phyloP scores from a whole-genome alignment of 2,888 invertebrate genomes.

The Eristalis arbustorum region DNA sequence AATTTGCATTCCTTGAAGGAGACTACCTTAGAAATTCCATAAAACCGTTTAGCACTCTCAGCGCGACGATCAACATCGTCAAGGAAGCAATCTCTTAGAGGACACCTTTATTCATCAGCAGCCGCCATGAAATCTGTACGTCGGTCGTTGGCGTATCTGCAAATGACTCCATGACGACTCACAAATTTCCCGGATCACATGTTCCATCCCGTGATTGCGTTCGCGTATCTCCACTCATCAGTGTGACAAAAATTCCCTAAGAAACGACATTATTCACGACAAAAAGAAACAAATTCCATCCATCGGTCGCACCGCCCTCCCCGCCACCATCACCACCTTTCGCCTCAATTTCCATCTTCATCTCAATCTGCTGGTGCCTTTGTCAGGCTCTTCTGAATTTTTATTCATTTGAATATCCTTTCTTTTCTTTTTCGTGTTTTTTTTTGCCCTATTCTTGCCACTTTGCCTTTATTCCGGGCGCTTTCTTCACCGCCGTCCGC shows the following conservation, averaged over 20 bases:
- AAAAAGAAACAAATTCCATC: conserved; percentile 7
- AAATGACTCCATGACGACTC: conserved; percentile 19
- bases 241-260: conserved; percentile 14
- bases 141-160: neutral
- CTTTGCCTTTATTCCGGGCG: conserved; percentile 9
- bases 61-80: neutral
- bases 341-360: neutral
- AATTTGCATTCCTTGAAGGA: neutral
- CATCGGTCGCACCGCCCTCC: neutral
- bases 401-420: conserved; percentile 58
- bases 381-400: conserved; percentile 33
- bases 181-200: conserved; percentile 27
- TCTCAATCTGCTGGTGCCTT: conserved; percentile 19
- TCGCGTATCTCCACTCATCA: conserved; percentile 32
- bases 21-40: neutral
- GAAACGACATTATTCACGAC: conserved; percentile 36
- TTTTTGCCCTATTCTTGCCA: neutral
- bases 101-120: conserved; percentile 5
- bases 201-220: conserved; percentile 44
- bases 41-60: neutral
- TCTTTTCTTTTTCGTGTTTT: conserved; percentile 8
- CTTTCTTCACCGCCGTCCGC: conserved; percentile 7
- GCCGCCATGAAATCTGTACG: neutral
- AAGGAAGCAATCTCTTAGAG: conserved; percentile 20
- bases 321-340: neutral